Evolutionary conservation across 2,888 invertebrate species (phyloP).

Genomic region (Stenodera caucasica): DNA sequence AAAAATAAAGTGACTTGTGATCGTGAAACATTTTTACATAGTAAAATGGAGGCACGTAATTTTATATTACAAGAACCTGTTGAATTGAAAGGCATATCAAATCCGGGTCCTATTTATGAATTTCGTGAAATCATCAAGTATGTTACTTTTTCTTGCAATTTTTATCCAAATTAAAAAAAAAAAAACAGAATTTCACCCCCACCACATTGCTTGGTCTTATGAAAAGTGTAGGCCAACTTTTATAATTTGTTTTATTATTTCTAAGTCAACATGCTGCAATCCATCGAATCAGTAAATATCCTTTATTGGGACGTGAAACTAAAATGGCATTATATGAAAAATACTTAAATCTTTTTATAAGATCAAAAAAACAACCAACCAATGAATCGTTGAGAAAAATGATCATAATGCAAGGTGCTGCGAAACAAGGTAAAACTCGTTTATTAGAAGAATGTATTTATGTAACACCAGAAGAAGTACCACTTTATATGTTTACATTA

Average conservation of each 20-base stretch:
- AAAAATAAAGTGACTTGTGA: slow-evolving; percentile 65
- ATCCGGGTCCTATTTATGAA: slow-evolving; percentile 67
- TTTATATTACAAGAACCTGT: too few relatives aligned
- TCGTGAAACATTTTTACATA: slow-evolving; percentile 66
- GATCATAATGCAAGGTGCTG: slow-evolving; percentile 58
- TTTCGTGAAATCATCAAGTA: slow-evolving; percentile 53
- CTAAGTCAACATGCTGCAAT: slow-evolving; percentile 14
- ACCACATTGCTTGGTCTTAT: too few relatives aligned
- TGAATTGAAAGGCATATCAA: slow-evolving; percentile 63
- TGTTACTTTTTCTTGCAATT: slow-evolving; percentile 1
- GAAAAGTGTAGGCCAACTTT: not conserved
- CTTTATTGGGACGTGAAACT: slow-evolving; percentile 58
- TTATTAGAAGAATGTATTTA: slow-evolving; percentile 62
- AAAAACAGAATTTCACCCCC: too few relatives aligned
- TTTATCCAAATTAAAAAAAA: not conserved
- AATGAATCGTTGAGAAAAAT: slow-evolving; percentile 32
- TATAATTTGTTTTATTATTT: not conserved
- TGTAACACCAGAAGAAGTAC: slow-evolving; percentile 52
- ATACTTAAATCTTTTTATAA: slow-evolving; percentile 32
- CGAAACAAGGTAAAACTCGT: slow-evolving; percentile 64
- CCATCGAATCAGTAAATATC: slow-evolving; percentile 47
- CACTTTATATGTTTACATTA: slow-evolving; percentile 51
- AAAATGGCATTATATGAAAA: slow-evolving; percentile 43
- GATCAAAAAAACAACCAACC: not conserved
- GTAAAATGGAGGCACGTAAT: slow-evolving; percentile 55